Conservation (phyloP, 2,797 vertebrate genomes). For the Orestias chungarensis region DNA sequence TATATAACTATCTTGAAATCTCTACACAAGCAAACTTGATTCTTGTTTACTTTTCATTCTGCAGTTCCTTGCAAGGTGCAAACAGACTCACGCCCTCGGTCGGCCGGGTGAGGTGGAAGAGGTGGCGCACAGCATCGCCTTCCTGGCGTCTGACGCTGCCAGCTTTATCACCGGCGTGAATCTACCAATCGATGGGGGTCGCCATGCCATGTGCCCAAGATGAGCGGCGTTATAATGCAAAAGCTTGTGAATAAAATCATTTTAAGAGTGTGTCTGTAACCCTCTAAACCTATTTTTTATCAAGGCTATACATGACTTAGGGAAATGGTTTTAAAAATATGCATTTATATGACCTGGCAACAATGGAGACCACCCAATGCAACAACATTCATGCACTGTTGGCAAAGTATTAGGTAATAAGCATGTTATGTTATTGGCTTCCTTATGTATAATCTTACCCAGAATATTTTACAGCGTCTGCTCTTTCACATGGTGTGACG, state of each 20-base stretch:
- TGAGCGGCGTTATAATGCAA: constrained; percentile 38
- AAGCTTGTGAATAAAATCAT: constrained; percentile 24
- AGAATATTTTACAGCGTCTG: too few species aligned
- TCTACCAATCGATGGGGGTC: constrained; percentile 83
- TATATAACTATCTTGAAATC: not conserved
- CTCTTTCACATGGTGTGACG: too few species aligned
- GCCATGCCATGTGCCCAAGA: constrained; percentile 86
- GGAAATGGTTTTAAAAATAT: too few species aligned
- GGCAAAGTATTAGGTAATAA: too few species aligned
- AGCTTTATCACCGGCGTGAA: constrained; percentile 85
- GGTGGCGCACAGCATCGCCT: constrained; percentile 85
- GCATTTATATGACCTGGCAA: too few species aligned
- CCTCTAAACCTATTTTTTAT: too few species aligned
- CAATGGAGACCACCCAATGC: too few species aligned
- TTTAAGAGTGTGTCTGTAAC: constrained; percentile 13
- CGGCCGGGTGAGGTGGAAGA: constrained; percentile 83
- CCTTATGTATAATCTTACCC: too few species aligned
- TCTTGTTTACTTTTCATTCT: not conserved
- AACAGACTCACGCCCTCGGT: constrained; percentile 83
- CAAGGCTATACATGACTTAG: too few species aligned
- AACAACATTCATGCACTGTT: too few species aligned
- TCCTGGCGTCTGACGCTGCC: constrained; percentile 84
- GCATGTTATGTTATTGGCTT: too few species aligned
- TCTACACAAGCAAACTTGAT: not conserved
- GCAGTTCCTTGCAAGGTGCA: constrained; percentile 81